Conservation (phyloP, 2,113 vertebrate genomes). For the Toxotes chatareus region DNA sequence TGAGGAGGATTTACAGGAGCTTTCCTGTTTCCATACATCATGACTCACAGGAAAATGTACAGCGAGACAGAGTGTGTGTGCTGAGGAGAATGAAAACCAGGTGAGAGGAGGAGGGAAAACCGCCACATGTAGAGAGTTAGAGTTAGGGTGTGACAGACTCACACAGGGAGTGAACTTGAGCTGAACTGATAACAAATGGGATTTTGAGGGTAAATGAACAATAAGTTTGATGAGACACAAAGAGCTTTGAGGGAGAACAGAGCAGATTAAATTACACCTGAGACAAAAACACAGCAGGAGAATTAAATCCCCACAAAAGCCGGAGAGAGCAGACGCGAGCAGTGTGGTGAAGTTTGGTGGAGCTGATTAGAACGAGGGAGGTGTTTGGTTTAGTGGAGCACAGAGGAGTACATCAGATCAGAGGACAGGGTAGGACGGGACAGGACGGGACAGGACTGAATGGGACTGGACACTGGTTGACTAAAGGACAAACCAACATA, state of each 20-base stretch:
- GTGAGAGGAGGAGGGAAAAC: conserved; percentile 2
- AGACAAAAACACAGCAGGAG: not conserved
- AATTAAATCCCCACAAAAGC: too few relatives aligned
- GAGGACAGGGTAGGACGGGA: too few relatives aligned
- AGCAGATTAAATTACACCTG: not conserved
- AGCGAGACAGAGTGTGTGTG: not conserved
- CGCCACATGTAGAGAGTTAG: too few relatives aligned
- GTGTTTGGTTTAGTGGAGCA: too few relatives aligned
- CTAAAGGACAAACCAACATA: too few relatives aligned
- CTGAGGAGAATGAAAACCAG: conserved; percentile 23
- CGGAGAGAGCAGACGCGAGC: too few relatives aligned
- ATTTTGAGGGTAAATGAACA: conserved; percentile 9
- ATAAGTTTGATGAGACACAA: conserved; percentile 5
- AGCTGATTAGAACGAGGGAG: too few relatives aligned
- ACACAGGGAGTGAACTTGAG: not conserved
- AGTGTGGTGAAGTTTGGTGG: not conserved
- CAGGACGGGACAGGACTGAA: too few relatives aligned
- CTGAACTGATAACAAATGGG: conserved; percentile 26
- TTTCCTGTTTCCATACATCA: not conserved
- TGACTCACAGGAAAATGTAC: not conserved
- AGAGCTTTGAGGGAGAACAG: conserved; percentile 6
- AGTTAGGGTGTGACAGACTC: too few relatives aligned
- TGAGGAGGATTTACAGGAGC: not conserved
- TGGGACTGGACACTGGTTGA: too few relatives aligned
- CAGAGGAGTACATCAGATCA: too few relatives aligned